phyloP scores from a whole-genome alignment of 2,888 invertebrate species.

The Apeira syringaria region DNA sequence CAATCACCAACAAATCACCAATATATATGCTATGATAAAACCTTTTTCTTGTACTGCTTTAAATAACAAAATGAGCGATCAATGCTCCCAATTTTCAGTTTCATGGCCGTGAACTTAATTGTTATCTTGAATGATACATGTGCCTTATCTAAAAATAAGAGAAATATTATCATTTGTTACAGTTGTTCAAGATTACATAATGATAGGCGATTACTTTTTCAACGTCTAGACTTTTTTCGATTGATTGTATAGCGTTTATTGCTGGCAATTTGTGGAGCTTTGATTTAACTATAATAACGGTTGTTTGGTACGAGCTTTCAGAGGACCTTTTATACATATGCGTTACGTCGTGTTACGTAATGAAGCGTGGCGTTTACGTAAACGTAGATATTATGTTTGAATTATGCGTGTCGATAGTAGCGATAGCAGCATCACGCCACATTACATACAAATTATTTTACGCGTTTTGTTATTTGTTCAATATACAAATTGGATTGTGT shows the following conservation, averaged over 20 bases:
- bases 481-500: neutral
- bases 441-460: slow-evolving; percentile 10
- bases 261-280: slow-evolving; percentile 17
- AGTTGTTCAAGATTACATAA: slow-evolving; percentile 26
- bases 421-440: slow-evolving; percentile 14
- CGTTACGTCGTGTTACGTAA: slow-evolving; percentile 27
- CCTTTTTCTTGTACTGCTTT: slow-evolving; percentile 15
- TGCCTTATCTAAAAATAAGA: slow-evolving; percentile 29
- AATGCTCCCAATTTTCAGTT: slow-evolving; percentile 32
- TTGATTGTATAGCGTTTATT: slow-evolving; percentile 19
- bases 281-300: slow-evolving; percentile 14
- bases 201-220: slow-evolving; percentile 22
- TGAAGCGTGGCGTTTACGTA: slow-evolving; percentile 14
- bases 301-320: slow-evolving; percentile 11
- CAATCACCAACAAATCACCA: slow-evolving; percentile 28
- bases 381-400: slow-evolving; percentile 6
- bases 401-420: slow-evolving; percentile 17
- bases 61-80: slow-evolving; percentile 33
- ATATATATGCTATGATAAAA: slow-evolving; percentile 19
- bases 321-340: slow-evolving; percentile 7
- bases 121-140: slow-evolving; percentile 28
- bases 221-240: slow-evolving; percentile 25
- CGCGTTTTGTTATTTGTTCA: slow-evolving; percentile 13
- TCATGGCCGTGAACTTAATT: slow-evolving; percentile 29
- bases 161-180: slow-evolving; percentile 24